Conservation (phyloP, 2,888 invertebrate genomes). For the Hirtodrosophila trivittata region DNA sequence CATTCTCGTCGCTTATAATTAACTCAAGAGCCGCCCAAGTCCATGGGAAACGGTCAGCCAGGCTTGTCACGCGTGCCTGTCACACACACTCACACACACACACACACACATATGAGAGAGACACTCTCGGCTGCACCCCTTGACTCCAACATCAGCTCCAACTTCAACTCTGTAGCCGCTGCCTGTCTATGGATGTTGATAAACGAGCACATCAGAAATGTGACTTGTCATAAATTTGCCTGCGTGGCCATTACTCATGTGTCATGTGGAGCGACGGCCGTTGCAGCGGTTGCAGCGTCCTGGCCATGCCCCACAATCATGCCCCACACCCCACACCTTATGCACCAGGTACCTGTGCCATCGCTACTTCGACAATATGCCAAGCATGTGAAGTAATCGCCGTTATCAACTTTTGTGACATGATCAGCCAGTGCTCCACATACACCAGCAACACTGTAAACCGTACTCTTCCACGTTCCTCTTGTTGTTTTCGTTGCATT, state of each 20-base stretch:
- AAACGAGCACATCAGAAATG: conserved; percentile 81
- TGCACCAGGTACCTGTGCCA: conserved; percentile 47
- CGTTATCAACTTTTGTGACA: conserved; percentile 79
- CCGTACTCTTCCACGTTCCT: conserved; percentile 24
- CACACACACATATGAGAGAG: not conserved
- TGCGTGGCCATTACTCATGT: conserved; percentile 81
- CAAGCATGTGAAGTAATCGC: conserved; percentile 80
- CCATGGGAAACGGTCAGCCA: conserved; percentile 57
- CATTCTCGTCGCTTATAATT: conserved; percentile 78
- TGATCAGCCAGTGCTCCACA: conserved; percentile 70
- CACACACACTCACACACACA: conserved; percentile 35
- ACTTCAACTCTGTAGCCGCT: conserved; percentile 36
- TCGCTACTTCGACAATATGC: conserved; percentile 76
- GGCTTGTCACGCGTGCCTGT: conserved; percentile 73
- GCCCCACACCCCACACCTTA: conserved; percentile 2
- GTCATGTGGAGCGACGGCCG: conserved; percentile 67
- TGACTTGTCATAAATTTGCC: conserved; percentile 83
- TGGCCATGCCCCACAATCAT: conserved; percentile 21
- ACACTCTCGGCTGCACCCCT: not conserved
- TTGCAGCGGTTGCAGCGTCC: conserved; percentile 60
- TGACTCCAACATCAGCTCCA: not conserved
- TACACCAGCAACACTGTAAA: conserved; percentile 45
- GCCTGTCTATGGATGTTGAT: conserved; percentile 75
- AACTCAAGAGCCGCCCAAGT: conserved; percentile 71
- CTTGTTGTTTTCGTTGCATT: not conserved